A percentile compares a stretch with the other conserved stretches of the same genome.
Evolutionary conservation across 2,113 vertebrate genomes (phyloP).

Genomic region (Vulpes ferrilata): DNA sequence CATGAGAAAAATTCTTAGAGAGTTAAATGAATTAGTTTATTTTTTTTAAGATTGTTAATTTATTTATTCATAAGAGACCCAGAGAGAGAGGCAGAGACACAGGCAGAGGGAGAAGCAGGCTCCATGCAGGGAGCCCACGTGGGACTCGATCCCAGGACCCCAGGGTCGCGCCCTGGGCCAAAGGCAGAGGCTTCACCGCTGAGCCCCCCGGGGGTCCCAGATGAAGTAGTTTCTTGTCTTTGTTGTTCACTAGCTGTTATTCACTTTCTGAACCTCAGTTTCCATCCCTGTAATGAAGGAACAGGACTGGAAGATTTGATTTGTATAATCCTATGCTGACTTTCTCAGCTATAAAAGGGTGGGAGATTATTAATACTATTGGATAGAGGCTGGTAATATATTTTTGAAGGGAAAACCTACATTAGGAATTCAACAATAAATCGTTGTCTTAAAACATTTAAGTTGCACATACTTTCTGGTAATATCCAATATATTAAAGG

Average conservation of each 20-base stretch:
- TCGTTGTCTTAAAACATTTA: slow-evolving; percentile 63
- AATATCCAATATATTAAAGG: slow-evolving; percentile 57
- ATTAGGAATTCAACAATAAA: slow-evolving; percentile 70
- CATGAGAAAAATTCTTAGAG: neutral
- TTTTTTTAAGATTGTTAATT: too few relatives aligned
- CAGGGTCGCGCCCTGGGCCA: too few relatives aligned
- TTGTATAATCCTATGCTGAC: neutral
- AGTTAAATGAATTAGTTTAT: neutral
- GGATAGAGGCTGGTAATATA: slow-evolving; percentile 20
- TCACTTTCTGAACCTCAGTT: neutral
- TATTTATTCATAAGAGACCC: too few relatives aligned
- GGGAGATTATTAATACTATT: slow-evolving; percentile 55
- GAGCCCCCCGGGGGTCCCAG: too few relatives aligned
- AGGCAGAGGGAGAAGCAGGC: too few relatives aligned
- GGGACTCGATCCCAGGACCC: too few relatives aligned
- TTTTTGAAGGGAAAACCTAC: slow-evolving; percentile 58
- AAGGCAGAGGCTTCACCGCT: too few relatives aligned
- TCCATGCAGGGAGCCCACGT: too few relatives aligned
- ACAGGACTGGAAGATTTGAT: neutral
- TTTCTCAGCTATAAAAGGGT: neutral
- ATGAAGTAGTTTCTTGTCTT: neutral
- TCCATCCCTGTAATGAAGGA: neutral
- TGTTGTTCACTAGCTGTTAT: neutral
- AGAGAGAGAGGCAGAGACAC: too few relatives aligned
- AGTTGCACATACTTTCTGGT: slow-evolving; percentile 56